Conservation (phyloP, 2,113 vertebrate species). For the Bettongia penicillata region DNA sequence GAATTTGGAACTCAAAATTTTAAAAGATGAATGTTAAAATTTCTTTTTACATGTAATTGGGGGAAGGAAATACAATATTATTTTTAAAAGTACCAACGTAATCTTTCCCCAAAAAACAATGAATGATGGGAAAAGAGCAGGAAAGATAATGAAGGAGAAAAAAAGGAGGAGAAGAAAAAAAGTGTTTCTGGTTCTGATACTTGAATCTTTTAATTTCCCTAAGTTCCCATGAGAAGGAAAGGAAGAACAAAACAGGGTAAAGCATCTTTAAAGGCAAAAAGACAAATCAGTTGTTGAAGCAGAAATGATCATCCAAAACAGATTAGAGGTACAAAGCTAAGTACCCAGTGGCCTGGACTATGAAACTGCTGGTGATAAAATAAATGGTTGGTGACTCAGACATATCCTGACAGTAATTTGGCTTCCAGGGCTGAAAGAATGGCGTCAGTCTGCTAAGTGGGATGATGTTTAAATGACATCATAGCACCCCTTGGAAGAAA, state of each 20-base stretch:
- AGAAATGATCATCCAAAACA: constrained; percentile 15
- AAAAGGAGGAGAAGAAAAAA: not conserved
- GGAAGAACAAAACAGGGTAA: not conserved
- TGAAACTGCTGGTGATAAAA: constrained; percentile 9
- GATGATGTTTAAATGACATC: constrained; percentile 22
- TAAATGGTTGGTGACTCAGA: not conserved
- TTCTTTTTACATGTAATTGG: not conserved
- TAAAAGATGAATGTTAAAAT: not conserved
- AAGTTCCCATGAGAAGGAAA: not conserved
- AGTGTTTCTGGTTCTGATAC: not conserved
- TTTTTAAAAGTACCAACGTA: not conserved
- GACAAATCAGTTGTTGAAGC: not conserved
- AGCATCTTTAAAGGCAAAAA: not conserved
- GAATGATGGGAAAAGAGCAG: not conserved
- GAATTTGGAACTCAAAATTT: not conserved
- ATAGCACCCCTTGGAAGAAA: not conserved
- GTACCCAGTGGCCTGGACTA: not conserved
- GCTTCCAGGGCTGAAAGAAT: constrained; percentile 6
- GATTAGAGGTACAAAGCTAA: not conserved
- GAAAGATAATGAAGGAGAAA: not conserved
- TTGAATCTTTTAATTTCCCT: not conserved
- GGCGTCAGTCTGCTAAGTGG: constrained; percentile 5
- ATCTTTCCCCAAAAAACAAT: not conserved
- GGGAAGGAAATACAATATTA: not conserved
- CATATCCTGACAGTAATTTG: constrained; percentile 13